These are phyloP conservation scores for Scolopax rusticola DNA, from an alignment of 2,797 vertebrate genomes.

Conservation along the genomic window DNA sequence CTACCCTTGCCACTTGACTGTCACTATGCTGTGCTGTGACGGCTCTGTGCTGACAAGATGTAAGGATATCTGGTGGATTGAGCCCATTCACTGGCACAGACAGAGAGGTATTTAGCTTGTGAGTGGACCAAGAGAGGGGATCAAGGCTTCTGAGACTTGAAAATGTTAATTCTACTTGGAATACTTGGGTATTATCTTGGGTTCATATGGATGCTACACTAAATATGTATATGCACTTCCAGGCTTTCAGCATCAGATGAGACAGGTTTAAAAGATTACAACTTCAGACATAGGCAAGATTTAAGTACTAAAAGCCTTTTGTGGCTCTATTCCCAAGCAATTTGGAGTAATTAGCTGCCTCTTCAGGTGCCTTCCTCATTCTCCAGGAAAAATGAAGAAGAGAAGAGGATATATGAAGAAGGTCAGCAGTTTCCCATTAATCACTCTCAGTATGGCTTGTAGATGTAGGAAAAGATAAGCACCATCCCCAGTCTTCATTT, in stretches of 20 bases:
- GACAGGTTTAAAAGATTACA: not conserved
- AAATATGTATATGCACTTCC: not conserved
- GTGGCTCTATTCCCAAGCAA: not conserved
- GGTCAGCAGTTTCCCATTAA: not conserved
- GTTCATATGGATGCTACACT: not conserved
- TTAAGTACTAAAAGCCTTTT: not conserved
- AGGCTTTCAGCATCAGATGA: not conserved
- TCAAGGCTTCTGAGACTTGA: not conserved
- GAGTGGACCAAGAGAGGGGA: not conserved
- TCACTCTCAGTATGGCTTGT: not conserved
- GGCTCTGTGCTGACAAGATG: not conserved
- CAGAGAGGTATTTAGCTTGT: not conserved
- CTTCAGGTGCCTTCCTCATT: not conserved
- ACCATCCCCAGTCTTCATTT: not conserved
- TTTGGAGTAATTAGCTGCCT: not conserved
- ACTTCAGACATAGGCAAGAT: not conserved
- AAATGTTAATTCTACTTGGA: not conserved
- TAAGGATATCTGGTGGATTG: not conserved
- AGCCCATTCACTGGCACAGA: rapidly evolving
- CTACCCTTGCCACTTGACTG: not conserved
- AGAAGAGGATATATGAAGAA: not conserved
- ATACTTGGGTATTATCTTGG: not conserved
- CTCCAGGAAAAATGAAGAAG: not conserved
- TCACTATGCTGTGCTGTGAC: too few species aligned
- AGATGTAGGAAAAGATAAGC: not conserved